phyloP scores from a whole-genome alignment of 2,113 vertebrate genomes.

The Athene cunicularia region DNA sequence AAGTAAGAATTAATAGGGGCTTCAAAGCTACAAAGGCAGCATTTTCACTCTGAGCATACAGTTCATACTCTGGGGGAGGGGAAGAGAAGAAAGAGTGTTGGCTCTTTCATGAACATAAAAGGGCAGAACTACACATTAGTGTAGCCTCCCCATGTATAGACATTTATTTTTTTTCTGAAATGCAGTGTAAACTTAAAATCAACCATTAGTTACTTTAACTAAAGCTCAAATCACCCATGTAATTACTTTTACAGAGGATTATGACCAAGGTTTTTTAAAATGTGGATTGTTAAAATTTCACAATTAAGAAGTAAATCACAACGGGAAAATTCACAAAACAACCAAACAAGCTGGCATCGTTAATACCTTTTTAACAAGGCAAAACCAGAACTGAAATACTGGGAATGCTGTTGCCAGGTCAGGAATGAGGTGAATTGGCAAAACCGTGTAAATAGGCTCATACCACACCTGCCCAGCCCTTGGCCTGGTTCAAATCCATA shows the following conservation, averaged over 20 bases:
- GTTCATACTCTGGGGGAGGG: slow-evolving; percentile 40
- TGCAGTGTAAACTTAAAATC: slow-evolving; percentile 9
- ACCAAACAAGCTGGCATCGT: not conserved
- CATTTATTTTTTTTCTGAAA: slow-evolving; percentile 31
- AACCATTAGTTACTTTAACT: not conserved
- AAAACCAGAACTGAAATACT: not conserved
- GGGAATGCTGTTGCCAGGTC: not conserved
- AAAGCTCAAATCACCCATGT: not conserved
- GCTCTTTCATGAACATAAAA: slow-evolving; percentile 65
- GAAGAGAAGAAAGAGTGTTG: slow-evolving; percentile 49
- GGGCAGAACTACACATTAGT: slow-evolving; percentile 63
- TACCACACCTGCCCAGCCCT: not conserved
- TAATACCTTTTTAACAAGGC: not conserved
- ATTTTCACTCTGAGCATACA: not conserved
- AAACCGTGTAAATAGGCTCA: not conserved
- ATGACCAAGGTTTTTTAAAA: not conserved
- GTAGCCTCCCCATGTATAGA: slow-evolving; percentile 49
- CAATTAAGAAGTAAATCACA: slow-evolving; percentile 33
- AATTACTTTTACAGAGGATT: slow-evolving; percentile 1
- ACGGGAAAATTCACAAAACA: slow-evolving; percentile 15
- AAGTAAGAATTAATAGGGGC: not conserved
- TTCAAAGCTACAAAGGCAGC: slow-evolving; percentile 28
- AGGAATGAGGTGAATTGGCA: not conserved
- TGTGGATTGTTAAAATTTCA: not conserved
- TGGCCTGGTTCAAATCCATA: not conserved